Evolutionary conservation across 2,797 vertebrate species (phyloP).

Genomic region (Arctocebus calabarensis): DNA sequence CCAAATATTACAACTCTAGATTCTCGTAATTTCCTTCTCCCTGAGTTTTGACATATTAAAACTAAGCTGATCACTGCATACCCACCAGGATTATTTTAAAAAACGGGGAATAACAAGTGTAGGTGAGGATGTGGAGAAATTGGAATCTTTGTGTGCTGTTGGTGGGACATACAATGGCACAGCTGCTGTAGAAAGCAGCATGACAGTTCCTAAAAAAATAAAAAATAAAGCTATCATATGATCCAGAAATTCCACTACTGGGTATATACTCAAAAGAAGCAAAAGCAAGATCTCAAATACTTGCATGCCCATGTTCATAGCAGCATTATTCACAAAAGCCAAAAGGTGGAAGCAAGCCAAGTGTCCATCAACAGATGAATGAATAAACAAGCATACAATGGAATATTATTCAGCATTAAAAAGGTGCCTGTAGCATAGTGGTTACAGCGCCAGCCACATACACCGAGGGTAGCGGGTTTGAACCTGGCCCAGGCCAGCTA

Average conservation of each 20-base stretch:
- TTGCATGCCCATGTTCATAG: background rate
- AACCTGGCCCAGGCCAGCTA: no score
- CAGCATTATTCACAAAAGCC: background rate
- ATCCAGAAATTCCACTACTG: background rate
- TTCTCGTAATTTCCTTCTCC: background rate
- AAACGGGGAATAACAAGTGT: background rate
- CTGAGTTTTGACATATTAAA: slow-evolving; percentile 43
- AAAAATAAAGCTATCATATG: background rate
- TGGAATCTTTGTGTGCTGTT: rapidly evolving
- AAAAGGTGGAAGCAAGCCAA: background rate
- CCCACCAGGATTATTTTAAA: background rate
- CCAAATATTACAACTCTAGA: background rate
- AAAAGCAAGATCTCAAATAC: background rate
- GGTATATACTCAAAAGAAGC: background rate
- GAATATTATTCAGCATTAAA: background rate
- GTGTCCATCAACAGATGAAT: background rate
- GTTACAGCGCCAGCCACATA: no score
- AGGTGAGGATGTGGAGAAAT: background rate
- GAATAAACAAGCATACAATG: background rate
- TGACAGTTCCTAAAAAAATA: background rate
- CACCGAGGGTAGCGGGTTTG: no score
- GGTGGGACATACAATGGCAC: background rate
- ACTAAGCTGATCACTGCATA: background rate
- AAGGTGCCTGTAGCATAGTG: background rate
- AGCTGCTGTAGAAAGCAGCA: background rate